phyloP scores from a whole-genome alignment of 2,797 vertebrate species.

The Smutsia temminckii region DNA sequence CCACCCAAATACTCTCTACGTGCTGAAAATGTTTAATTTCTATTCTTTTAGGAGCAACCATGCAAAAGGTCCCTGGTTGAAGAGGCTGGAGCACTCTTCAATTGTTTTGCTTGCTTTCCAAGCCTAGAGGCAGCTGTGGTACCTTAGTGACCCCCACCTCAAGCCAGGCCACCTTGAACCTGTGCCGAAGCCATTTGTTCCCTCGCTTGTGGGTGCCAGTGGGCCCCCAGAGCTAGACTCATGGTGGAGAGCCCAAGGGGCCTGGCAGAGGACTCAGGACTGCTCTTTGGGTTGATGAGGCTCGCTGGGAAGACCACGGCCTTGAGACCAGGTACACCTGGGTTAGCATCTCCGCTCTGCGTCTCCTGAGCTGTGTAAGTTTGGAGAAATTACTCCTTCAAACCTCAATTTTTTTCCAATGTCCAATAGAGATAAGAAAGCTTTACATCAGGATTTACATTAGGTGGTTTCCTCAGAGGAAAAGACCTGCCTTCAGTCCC shows the following conservation, averaged over 20 bases:
- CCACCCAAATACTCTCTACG: background rate
- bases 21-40: background rate
- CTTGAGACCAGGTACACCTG: background rate
- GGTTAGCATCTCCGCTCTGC: background rate
- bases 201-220: background rate
- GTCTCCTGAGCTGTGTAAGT: background rate
- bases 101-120: background rate
- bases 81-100: background rate
- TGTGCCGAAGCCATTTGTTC: background rate
- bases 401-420: background rate
- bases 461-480: background rate
- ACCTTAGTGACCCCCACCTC: background rate
- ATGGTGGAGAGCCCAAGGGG: background rate
- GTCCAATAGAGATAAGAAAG: background rate
- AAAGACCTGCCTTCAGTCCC: background rate
- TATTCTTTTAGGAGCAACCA: background rate
- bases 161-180: background rate
- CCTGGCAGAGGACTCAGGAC: background rate
- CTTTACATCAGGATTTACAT: background rate
- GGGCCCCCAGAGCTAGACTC: background rate
- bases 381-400: background rate
- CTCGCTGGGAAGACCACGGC: background rate
- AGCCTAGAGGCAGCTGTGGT: background rate
- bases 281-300: background rate
- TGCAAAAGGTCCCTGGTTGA: background rate